Evolutionary conservation across 2,113 vertebrate genomes (phyloP).

Genomic region (Corythornis vintsioides): DNA sequence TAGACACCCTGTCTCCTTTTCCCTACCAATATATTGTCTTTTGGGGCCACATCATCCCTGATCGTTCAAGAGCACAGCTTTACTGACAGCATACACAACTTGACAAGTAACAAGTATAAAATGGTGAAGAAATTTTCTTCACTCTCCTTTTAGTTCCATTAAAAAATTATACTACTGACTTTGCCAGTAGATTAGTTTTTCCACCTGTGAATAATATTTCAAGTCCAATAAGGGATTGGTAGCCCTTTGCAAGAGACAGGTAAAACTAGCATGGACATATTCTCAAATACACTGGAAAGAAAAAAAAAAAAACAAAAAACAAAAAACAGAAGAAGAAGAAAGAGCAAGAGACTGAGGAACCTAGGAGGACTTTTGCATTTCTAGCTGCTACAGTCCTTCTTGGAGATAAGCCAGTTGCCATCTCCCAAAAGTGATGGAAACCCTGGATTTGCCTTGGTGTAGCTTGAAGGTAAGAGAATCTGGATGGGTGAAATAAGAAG

Average conservation of each 20-base stretch:
- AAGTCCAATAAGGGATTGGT: neutral
- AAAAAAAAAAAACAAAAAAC: no score
- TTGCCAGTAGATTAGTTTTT: neutral
- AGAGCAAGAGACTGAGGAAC: neutral
- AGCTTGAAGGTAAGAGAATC: neutral
- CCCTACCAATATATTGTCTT: neutral
- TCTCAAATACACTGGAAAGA: neutral
- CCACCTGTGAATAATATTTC: neutral
- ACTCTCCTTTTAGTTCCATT: neutral
- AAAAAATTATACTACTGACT: neutral
- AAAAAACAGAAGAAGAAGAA: no score
- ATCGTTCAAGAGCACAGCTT: neutral
- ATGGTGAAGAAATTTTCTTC: slow-evolving; percentile 5
- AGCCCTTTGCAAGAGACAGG: neutral
- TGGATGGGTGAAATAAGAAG: neutral
- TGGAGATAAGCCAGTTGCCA: neutral
- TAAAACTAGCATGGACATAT: neutral
- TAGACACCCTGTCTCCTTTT: neutral
- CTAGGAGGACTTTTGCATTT: neutral
- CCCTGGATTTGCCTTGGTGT: neutral
- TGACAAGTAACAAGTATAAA: neutral
- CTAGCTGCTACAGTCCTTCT: neutral
- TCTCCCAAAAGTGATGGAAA: neutral
- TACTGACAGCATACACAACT: neutral
- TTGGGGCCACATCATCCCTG: neutral